Percentiles rank a stretch among this genome's conserved stretches.
phyloP scores from a whole-genome alignment of 2,888 invertebrate genomes.

The Standfussiana lucernea region DNA sequence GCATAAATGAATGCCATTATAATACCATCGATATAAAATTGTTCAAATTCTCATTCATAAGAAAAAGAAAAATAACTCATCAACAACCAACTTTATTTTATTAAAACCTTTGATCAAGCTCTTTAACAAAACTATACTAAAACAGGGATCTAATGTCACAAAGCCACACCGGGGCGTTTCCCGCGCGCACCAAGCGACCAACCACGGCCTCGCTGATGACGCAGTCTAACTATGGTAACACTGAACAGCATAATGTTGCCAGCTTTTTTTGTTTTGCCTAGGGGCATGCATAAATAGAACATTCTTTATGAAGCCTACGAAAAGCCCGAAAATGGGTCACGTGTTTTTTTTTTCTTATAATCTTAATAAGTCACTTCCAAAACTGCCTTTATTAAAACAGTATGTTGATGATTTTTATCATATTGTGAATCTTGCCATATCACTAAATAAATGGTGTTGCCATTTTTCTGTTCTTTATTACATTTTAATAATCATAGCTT shows the following conservation, averaged over 20 bases:
- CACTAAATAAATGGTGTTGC: slow-evolving; percentile 11
- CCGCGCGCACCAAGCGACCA: slow-evolving; percentile 80
- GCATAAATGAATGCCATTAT: slow-evolving; percentile 10
- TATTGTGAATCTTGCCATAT: background rate
- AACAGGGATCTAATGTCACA: slow-evolving; percentile 89
- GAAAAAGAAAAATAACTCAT: background rate
- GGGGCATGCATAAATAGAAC: slow-evolving; percentile 46
- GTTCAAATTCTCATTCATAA: background rate
- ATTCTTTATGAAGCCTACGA: background rate
- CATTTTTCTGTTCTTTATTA: slow-evolving; percentile 12
- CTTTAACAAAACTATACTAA: slow-evolving; percentile 53
- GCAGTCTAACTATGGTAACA: slow-evolving; percentile 88
- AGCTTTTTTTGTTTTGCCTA: slow-evolving; percentile 69
- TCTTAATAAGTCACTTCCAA: background rate
- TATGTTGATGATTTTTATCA: slow-evolving; percentile 22
- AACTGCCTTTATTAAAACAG: background rate
- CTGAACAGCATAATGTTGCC: slow-evolving; percentile 72
- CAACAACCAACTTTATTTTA: background rate
- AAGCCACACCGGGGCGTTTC: slow-evolving; percentile 87
- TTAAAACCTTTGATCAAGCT: background rate
- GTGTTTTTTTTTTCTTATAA: background rate
- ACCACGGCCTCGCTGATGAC: slow-evolving; percentile 83
- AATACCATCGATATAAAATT: background rate
- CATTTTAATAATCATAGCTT: background rate
- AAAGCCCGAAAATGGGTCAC: background rate